Conservation (phyloP, 2,113 vertebrate genomes). For the Periophthalmus modestus region DNA sequence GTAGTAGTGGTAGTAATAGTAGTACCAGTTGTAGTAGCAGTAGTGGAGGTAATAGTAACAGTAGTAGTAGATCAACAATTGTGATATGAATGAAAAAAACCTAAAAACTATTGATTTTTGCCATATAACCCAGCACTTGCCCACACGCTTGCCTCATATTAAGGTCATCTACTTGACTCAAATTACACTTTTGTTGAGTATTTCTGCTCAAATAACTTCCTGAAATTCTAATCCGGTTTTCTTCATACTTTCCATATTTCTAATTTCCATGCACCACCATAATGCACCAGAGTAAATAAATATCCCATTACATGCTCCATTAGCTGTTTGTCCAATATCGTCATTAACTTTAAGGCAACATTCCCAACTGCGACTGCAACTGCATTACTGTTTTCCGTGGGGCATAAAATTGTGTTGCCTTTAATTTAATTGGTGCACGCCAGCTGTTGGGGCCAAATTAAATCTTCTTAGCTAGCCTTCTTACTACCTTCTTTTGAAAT, state of each 20-base stretch:
- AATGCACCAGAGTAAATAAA: constrained; percentile 3
- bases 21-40: no score
- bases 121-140: no score
- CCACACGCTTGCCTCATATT: no score
- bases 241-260: neutral
- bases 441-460: constrained; percentile 3
- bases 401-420: constrained; percentile 9
- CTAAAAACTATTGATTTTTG: no score
- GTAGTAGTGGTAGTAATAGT: no score
- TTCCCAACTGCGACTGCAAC: neutral
- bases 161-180: neutral
- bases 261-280: neutral
- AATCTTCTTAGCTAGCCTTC: neutral
- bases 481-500: neutral
- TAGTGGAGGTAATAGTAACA: no score
- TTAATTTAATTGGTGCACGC: constrained; percentile 3
- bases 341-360: constrained; percentile 1
- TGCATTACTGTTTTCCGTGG: constrained; percentile 9
- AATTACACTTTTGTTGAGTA: neutral
- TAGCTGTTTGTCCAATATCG: constrained; percentile 4
- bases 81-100: no score
- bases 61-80: no score
- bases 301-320: constrained; percentile 5
- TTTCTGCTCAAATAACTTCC: neutral
- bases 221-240: neutral